These are phyloP conservation scores for Uropetala carovei DNA, from an alignment of 2,888 invertebrate genomes.

Conservation along the genomic window DNA sequence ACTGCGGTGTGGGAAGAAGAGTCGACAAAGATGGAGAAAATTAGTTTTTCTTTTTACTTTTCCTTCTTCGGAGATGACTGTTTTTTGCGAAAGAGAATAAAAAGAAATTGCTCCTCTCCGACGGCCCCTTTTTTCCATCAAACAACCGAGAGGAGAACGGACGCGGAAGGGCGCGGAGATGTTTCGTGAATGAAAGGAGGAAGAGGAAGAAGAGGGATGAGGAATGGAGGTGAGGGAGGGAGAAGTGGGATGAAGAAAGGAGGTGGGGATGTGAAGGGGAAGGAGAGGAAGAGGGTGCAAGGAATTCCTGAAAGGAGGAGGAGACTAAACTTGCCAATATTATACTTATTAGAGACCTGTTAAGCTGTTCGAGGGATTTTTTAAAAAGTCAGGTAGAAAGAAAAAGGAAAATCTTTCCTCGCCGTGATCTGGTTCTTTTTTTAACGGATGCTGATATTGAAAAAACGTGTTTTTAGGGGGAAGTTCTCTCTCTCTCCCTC, in stretches of 20 bases:
- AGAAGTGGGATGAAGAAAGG: neutral
- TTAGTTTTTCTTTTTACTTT: neutral
- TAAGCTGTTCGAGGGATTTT: neutral
- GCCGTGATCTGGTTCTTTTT: too few species aligned
- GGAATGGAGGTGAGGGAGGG: neutral
- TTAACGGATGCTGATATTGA: too few species aligned
- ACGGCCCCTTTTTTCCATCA: neutral
- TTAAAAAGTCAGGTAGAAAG: neutral
- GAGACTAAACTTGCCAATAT: neutral
- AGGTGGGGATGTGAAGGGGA: neutral
- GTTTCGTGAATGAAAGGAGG: too few species aligned
- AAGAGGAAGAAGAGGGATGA: neutral
- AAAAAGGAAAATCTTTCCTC: neutral
- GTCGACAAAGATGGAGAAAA: neutral
- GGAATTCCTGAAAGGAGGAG: neutral
- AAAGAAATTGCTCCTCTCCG: neutral
- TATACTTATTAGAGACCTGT: neutral
- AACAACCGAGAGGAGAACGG: neutral
- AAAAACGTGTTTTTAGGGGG: too few species aligned
- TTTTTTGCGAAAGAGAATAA: neutral
- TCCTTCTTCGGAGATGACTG: neutral
- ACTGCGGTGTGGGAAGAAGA: neutral
- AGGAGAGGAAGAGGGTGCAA: neutral
- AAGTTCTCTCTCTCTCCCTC: too few species aligned
- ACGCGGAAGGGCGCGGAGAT: too few species aligned